Evolutionary conservation across 2,113 vertebrate genomes (phyloP), one percentile per base, ranked within the genome.

Genomic region (Leucopsar rothschildi): DNA sequence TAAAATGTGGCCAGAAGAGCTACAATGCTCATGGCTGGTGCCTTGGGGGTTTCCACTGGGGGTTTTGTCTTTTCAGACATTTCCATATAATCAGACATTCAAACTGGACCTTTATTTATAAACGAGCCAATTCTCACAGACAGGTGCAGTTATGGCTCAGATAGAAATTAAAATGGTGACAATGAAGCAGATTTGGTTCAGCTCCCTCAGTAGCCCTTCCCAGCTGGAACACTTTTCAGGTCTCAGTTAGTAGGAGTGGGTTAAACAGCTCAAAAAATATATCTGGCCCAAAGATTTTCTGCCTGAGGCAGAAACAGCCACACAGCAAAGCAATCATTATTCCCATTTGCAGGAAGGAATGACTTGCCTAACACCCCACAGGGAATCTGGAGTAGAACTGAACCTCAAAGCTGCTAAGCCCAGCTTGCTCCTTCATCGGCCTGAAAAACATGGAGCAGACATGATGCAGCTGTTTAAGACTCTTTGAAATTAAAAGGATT

Each of bases 11-110:
- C 50, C 87, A 70, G 22, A 12, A 59, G 76, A 39, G 40, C 60
- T 27, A 12, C n/a, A 65, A 4, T 0, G 1, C 24, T 12, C 24
- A 8, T 2, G 2, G 35, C n/a, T 82, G 47, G 40, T 39, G 6
- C 22, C 18, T 1, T 28, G 63, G 3, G 23, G 15, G 8, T 14
- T 15, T 69, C 66, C 57, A 47, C 21, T 9, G 9, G 6, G 9
- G 23, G 8, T 16, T 37, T 65, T 35, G 18, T 17, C n/a, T 56
- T 42, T 52, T 39, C 14, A 84, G 47, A 50, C 2, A 4, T 57
- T 57, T 28, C 25, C 35, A 6, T 44, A 19, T 8, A 39, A 49
- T 49, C 24, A 61, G 12, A 17, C 40, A 45, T 15, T 40, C 61
- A 75, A 61, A 39, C 9, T 28, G 29, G 49, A 78, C 44, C 18